Conservation (phyloP, 2,797 vertebrate species). For the Typhlichthys subterraneus region DNA sequence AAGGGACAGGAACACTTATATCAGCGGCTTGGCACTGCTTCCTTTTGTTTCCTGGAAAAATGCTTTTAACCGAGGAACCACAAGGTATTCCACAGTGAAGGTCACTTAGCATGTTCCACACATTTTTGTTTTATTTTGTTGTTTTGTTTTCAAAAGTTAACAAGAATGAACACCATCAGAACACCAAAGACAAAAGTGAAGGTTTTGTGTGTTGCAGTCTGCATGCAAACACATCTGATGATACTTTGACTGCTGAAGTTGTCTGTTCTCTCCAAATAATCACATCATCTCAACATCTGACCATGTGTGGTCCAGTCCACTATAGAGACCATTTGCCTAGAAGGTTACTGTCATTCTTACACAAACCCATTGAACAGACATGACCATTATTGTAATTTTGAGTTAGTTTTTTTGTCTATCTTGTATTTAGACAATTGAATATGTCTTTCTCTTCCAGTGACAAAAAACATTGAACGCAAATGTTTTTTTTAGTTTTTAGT, state of each 20-base stretch:
- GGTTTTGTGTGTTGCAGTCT: conserved; percentile 18
- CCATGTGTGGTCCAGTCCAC: conserved; percentile 15
- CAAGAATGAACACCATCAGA: not conserved
- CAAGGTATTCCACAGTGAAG: conserved; percentile 11
- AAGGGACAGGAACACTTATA: conserved; percentile 3
- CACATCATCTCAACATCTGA: conserved; percentile 29
- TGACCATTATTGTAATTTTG: conserved; percentile 41
- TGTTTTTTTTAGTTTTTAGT: not conserved
- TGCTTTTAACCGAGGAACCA: conserved; percentile 22
- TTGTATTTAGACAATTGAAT: conserved; percentile 27
- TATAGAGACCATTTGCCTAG: conserved; percentile 33
- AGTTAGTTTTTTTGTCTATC: conserved; percentile 11
- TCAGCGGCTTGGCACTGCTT: conserved; percentile 32
- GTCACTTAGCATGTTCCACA: conserved; percentile 1
- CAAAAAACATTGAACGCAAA: conserved; percentile 17
- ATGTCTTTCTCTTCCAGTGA: conserved; percentile 34
- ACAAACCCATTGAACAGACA: conserved; percentile 28
- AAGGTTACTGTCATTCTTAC: conserved; percentile 44
- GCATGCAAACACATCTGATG: conserved; percentile 57
- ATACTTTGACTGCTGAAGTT: conserved; percentile 46
- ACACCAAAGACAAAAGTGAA: not conserved
- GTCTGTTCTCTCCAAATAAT: conserved; percentile 49
- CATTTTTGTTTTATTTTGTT: not conserved
- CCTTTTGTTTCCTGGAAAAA: conserved; percentile 52
- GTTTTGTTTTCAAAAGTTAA: conserved; percentile 9